Base-by-base conservation (phyloP, 1,140 invertebrate species). In the Drosophila pachea region DNA sequence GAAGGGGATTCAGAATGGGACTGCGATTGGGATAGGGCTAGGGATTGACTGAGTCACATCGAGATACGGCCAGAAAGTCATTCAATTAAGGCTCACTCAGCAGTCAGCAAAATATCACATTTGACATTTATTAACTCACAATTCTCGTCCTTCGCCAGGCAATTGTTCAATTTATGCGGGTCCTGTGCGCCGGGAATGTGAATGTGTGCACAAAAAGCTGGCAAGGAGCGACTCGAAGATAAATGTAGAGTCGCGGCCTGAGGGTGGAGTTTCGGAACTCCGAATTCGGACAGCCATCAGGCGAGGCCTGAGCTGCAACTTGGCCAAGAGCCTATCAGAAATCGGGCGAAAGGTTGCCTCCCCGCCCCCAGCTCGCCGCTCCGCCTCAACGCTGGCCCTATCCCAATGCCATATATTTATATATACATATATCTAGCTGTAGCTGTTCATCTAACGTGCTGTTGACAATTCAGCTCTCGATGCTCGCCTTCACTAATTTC, bases 51-150 rank as follows among this genome's bases (percentile, higher is more conserved):
- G 47, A 69, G 32, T 58, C 55, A 62, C 49, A 78, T 78, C 72
- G 45, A 61, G 79, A 82, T 83, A 78, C 65, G 40, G 58, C 49
- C 9, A 40, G 45, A 32, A 72, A 76, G 68, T 61, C 65, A 69
- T 78, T 84, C 55, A 86, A 83, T 83, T 86, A 83, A 83, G 9
- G 78, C 47, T 45, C 7, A 8, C 60, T 35, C 47, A 47, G 16
- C 38, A 70, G 68, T 60, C 55, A 61, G 64, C 53, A 68, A 56
- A 67, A 68, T 79, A 76, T 72, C 81, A 74, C 82, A 54, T 71
- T 62, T 74, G 81, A 76, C 81, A 74, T 86, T 84, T 84, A 84
- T 84, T 84, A 76, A 79, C 69, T 76, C 68, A 64, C 73, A 79
- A 74, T 86, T 84, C 76, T 71, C 76, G 72, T 49, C 40, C 7